These are phyloP conservation scores for Daboia siamensis DNA, from an alignment of 2,113 vertebrate genomes.

Conservation along the genomic window DNA sequence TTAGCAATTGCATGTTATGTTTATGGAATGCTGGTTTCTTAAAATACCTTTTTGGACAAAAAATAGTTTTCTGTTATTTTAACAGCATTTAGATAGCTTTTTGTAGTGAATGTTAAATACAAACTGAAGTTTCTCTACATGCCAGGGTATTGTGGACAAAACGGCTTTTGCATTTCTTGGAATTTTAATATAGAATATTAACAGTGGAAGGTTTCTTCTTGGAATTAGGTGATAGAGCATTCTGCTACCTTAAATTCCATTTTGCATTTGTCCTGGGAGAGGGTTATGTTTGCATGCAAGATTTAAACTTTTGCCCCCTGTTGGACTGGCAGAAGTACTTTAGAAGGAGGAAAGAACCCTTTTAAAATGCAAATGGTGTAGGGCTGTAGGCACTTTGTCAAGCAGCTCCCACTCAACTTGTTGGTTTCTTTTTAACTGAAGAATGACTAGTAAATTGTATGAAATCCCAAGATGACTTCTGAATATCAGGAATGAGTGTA, in stretches of 20 bases:
- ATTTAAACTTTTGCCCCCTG: slow-evolving; percentile 36
- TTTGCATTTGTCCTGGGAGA: background rate
- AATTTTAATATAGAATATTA: background rate
- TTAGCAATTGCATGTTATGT: background rate
- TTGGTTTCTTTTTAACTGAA: slow-evolving; percentile 31
- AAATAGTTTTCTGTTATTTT: background rate
- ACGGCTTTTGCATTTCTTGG: background rate
- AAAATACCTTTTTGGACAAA: background rate
- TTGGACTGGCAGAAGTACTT: slow-evolving; percentile 24
- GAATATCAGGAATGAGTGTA: slow-evolving; percentile 34
- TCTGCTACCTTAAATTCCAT: background rate
- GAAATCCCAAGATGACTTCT: slow-evolving; percentile 26
- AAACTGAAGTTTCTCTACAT: background rate
- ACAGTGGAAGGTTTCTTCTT: background rate
- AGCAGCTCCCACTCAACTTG: slow-evolving; percentile 38
- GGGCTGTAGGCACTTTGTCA: slow-evolving; percentile 22
- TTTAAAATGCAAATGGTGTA: slow-evolving; percentile 36
- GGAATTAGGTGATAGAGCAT: background rate
- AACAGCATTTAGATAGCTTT: background rate
- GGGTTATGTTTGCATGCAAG: slow-evolving; percentile 1
- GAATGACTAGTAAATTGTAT: slow-evolving; percentile 40
- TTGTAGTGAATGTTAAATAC: background rate
- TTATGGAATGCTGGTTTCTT: background rate
- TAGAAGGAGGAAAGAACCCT: slow-evolving; percentile 24
- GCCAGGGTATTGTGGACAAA: background rate